These are phyloP conservation scores for Drosophila truncata DNA, from an alignment of 1,140 invertebrate genomes.

Conservation along the genomic window DNA sequence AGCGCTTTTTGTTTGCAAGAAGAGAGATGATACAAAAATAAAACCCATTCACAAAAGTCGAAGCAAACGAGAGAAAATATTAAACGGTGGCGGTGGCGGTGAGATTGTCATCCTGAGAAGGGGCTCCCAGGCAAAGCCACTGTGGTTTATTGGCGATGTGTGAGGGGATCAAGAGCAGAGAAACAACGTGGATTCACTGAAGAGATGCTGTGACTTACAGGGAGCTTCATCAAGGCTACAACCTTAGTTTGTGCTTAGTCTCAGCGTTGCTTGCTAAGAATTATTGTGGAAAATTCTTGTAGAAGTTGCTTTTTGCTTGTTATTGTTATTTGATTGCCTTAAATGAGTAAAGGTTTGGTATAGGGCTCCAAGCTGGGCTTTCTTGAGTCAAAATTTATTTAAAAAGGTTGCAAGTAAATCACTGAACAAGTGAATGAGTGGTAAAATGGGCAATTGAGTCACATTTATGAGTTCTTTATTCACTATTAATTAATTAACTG, in stretches of 20 bases:
- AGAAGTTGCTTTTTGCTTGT: not conserved
- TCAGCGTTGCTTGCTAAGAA: not conserved
- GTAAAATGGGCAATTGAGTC: not conserved
- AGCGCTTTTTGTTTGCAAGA: conserved; percentile 69
- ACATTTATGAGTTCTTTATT: not conserved
- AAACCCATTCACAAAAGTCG: conserved; percentile 68
- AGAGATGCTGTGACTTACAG: no score
- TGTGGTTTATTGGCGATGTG: not conserved
- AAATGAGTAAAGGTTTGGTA: not conserved
- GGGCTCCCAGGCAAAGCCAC: not conserved
- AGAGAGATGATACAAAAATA: conserved; percentile 53
- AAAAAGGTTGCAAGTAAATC: not conserved
- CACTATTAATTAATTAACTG: not conserved
- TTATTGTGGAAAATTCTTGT: not conserved
- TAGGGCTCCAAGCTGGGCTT: not conserved
- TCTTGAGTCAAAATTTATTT: not conserved
- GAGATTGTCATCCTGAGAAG: not conserved
- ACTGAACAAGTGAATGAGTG: not conserved
- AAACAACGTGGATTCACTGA: not conserved
- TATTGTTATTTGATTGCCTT: not conserved
- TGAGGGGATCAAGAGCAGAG: not conserved
- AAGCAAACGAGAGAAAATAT: conserved; percentile 24
- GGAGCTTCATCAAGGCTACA: not conserved
- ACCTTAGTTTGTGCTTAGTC: not conserved
- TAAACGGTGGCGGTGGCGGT: not conserved